Evolutionary conservation across 2,113 vertebrate species (phyloP).

Genomic region (Carassius auratus): DNA sequence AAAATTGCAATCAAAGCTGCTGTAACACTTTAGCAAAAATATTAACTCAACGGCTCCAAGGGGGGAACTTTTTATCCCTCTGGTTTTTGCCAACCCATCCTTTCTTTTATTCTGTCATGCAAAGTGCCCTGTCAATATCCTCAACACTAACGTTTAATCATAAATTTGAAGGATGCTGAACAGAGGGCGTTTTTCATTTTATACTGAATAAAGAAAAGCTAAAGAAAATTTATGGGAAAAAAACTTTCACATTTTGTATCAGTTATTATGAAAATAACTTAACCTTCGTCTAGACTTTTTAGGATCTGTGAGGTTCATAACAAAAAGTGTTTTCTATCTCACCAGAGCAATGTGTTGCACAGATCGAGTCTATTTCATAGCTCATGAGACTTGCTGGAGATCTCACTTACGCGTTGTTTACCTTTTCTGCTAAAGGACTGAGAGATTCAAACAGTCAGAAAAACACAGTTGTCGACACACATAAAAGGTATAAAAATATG

Average conservation of each 20-base stretch:
- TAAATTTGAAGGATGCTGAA: slow-evolving; percentile 34
- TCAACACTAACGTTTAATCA: slow-evolving; percentile 19
- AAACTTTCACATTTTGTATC: background rate
- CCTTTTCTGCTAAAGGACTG: background rate
- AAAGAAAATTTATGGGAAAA: slow-evolving; percentile 4
- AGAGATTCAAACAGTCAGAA: background rate
- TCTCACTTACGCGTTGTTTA: background rate
- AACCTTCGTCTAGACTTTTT: background rate
- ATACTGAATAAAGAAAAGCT: background rate
- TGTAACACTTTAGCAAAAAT: slow-evolving; percentile 75
- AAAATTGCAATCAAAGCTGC: slow-evolving; percentile 81
- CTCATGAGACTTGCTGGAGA: background rate
- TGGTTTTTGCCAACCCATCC: slow-evolving; percentile 53
- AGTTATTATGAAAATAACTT: background rate
- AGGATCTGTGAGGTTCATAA: background rate
- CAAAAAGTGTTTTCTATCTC: too few relatives aligned
- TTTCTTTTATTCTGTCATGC: slow-evolving; percentile 40
- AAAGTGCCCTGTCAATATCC: slow-evolving; percentile 46
- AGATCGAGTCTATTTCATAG: background rate
- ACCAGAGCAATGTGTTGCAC: too few relatives aligned
- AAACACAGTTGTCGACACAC: background rate
- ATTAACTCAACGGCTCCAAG: slow-evolving; percentile 76
- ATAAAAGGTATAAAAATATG: background rate
- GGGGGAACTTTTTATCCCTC: slow-evolving; percentile 69
- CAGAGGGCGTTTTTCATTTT: slow-evolving; percentile 16